A percentile compares a stretch with the other conserved stretches of the same genome.
These are phyloP conservation scores for Aproaerema taeniolella DNA, from an alignment of 2,888 invertebrate genomes.

Conservation along the genomic window DNA sequence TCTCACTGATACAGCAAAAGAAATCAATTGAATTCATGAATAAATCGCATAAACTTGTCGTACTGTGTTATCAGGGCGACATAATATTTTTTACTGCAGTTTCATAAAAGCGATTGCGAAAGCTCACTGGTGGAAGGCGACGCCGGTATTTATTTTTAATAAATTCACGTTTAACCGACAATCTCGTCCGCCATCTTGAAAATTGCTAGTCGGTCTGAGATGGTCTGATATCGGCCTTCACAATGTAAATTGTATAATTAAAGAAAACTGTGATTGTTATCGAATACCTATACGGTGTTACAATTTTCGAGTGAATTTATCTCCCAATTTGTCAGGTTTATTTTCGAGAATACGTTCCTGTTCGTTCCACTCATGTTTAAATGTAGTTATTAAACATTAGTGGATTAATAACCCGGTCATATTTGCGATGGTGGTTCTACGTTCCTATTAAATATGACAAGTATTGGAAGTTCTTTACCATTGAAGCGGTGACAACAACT, in stretches of 20 bases:
- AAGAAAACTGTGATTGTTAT: constrained; percentile 65
- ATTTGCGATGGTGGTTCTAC: too few relatives aligned
- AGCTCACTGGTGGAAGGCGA: constrained; percentile 35
- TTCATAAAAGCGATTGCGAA: constrained; percentile 45
- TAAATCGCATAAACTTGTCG: constrained; percentile 62
- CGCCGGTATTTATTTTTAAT: constrained; percentile 50
- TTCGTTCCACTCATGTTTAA: too few relatives aligned
- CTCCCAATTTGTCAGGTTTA: constrained; percentile 41
- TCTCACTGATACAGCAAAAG: constrained; percentile 47
- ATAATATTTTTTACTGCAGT: constrained; percentile 57
- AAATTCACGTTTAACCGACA: constrained; percentile 56
- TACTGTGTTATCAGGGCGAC: constrained; percentile 53
- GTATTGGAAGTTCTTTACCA: too few relatives aligned
- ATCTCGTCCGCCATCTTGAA: constrained; percentile 59
- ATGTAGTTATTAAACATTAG: too few relatives aligned
- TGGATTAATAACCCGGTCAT: too few relatives aligned
- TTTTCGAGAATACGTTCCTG: constrained; percentile 21
- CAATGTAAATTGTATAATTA: constrained; percentile 73
- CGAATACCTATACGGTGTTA: constrained; percentile 50
- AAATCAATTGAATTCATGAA: constrained; percentile 69
- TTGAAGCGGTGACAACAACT: too few relatives aligned
- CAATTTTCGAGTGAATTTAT: constrained; percentile 46
- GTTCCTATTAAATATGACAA: too few relatives aligned
- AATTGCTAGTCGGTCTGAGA: constrained; percentile 56
- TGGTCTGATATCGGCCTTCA: constrained; percentile 51